Base-by-base conservation (phyloP, 2,888 invertebrate genomes). In the Polyploca ridens region DNA sequence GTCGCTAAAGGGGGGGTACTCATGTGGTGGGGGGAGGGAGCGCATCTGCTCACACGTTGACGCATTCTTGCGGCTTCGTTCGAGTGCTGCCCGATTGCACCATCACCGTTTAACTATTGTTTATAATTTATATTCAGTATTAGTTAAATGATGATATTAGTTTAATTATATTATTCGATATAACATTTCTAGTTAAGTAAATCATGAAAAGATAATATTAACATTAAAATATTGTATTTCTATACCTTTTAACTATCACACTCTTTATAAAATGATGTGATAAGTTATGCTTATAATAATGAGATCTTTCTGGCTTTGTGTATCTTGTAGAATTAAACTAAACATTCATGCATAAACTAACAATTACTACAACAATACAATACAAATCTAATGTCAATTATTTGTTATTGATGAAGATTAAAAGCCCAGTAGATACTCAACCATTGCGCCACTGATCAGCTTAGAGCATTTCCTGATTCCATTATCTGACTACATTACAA, bases 51-150 rank as follows among this genome's bases (percentile, higher is more conserved):
- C 86, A 86, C 88, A 88, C 88, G 85, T 86, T 86, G 88, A 86
- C 86, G 90, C 91, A 91, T 91, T 92, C 89, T 90, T 91, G 90
- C 71, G 93, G 92, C 92, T 93, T 91, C 91, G 74, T 74, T 80
- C 80, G 82, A 83, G 82, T 75, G 75, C 62, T 75, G 84, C 67
- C 75, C 68, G 75, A 79, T 78, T 70, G 44, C 75, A 84, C 82
- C 33, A 6, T 46, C n/a, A 58, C 63, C 41, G 27, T 66, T 19
- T 49, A 38, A 66, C 70, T 63, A 66, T 73, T 61, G 70, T 70
- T 64, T 68, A 70, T 70, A 70, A 73, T 73, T 13, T 4, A 41
- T 41, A 7, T 41, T 0, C 41, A 41, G 13, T 4, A 1, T 6
- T 35, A 0, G 5, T 35, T 35, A 27, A 27, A 27, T 27, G 1